phyloP scores from a whole-genome alignment of 30 jellyfish, hydroid and myxozoan species.

The Phacellophora camtschatica region DNA sequence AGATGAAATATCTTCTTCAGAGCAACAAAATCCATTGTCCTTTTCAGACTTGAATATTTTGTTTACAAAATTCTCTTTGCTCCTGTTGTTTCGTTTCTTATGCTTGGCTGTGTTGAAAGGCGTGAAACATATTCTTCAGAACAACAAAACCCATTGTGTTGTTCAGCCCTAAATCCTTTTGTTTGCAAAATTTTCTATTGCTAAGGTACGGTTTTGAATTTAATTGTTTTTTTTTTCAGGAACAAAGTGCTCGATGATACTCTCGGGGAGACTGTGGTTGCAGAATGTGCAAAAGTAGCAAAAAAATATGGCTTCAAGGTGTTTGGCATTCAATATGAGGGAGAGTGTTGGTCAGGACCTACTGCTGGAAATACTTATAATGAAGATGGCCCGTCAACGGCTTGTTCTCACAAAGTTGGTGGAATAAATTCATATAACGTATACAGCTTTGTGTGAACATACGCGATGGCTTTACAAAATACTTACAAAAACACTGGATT shows the following conservation, averaged over 20 bases:
- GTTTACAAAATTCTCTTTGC: no score
- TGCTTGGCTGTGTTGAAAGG: no score
- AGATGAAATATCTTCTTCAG: no score
- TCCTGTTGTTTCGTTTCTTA: no score
- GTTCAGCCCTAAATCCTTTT: no score
- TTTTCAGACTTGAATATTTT: no score
- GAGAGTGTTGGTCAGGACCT: conserved; percentile 95
- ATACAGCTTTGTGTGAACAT: conserved; percentile 44
- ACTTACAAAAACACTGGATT: no score
- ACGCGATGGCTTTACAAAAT: no score
- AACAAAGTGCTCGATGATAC: neutral
- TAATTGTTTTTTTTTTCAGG: neutral
- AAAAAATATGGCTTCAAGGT: conserved; percentile 41
- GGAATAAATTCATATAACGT: conserved; percentile 26
- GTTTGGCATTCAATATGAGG: conserved; percentile 62
- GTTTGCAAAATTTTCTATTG: neutral
- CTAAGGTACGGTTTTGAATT: neutral
- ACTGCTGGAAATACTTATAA: conserved; percentile 46
- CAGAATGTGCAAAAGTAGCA: conserved; percentile 78
- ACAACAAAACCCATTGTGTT: no score
- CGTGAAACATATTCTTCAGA: no score
- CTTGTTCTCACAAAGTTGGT: conserved; percentile 65
- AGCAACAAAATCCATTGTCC: no score
- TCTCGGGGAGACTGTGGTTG: no score
- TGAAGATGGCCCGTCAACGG: conserved; percentile 59